Evolutionary conservation across 2,113 vertebrate species (phyloP), one percentile per base, ranked within the genome.

Genomic region (Pica pica): DNA sequence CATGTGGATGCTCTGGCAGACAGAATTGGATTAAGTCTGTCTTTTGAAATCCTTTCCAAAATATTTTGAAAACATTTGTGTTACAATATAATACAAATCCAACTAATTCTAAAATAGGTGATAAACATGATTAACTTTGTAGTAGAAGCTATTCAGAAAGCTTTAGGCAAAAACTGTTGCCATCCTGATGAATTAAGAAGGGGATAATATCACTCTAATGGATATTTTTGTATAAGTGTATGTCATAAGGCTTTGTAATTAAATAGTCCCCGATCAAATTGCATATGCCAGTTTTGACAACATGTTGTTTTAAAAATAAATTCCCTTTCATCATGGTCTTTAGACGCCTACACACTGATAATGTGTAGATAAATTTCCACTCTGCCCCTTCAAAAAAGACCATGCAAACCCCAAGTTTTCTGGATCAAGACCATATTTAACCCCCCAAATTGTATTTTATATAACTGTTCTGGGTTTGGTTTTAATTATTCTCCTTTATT

Each of bases 251-350:
- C 31, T 83, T 95, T 86, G 42, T 60, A 87, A 76, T 83, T 89
- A 93, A 89, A 70, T 46, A 85, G 56, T 67, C 35, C 67, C 24
- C 70, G 52, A 89, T 92, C 78, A 94, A 94, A 92, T 65, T 73
- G 26, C 70, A 27, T 76, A 46, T 73, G 53, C 13, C n/a, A 83
- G 67, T 90, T 95, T 94, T 88, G 75, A 31, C 70, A 90, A 87
- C 75, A 50, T 61, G 44, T 52, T 92, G 56, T 86, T 88, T 93
- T 90, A 92, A 90, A 95, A 92, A 92, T 90, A 96, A 85, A 88
- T 76, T 86, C 79, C 20, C 83, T 96, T 96, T 96, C 67, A 90
- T 95, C 88, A 57, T 83, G 74, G 70, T 90, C 71, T 74, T 85
- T 28, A 86, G 67, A 88, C 75, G 90, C 41, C 44, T 79, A 87